A percentile compares a stretch with the other conserved stretches of the same genome.
These are phyloP conservation scores for Corticium candelabrum DNA, from an alignment of 37 sponge, comb jelly and placozoan species.

Conservation along the genomic window DNA sequence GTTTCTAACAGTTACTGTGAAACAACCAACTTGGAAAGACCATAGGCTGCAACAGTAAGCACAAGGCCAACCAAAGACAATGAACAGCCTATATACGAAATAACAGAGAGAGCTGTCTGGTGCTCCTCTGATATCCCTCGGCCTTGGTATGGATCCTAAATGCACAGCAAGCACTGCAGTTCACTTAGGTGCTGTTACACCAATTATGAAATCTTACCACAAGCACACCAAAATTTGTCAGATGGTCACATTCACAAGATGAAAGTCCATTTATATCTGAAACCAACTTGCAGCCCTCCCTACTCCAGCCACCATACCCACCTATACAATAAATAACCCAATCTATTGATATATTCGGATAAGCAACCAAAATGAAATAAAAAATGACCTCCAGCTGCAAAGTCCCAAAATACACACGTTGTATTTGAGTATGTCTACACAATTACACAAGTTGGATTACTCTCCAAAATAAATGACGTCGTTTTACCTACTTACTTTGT, in stretches of 20 bases:
- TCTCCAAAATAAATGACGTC: too few species aligned
- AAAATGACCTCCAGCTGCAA: background rate
- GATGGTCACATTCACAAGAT: background rate
- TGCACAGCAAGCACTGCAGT: background rate
- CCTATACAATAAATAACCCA: too few species aligned
- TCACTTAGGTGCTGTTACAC: background rate
- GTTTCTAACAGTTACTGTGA: background rate
- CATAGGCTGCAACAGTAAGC: background rate
- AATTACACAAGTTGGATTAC: background rate
- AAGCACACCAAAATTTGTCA: background rate
- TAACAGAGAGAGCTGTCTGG: background rate
- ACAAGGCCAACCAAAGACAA: background rate
- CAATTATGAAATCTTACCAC: background rate
- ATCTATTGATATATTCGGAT: too few species aligned
- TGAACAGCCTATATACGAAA: background rate
- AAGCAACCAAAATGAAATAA: background rate
- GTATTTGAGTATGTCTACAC: background rate
- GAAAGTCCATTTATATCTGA: background rate
- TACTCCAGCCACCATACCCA: background rate
- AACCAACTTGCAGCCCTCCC: background rate
- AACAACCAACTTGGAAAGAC: background rate
- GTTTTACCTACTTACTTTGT: too few species aligned
- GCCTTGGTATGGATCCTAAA: background rate
- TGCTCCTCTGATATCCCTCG: background rate
- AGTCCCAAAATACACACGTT: too few species aligned